A percentile compares a stretch with the other conserved stretches of the same genome.
These are phyloP conservation scores for Jacana jacana DNA, from an alignment of 2,113 vertebrate species.

Conservation along the genomic window DNA sequence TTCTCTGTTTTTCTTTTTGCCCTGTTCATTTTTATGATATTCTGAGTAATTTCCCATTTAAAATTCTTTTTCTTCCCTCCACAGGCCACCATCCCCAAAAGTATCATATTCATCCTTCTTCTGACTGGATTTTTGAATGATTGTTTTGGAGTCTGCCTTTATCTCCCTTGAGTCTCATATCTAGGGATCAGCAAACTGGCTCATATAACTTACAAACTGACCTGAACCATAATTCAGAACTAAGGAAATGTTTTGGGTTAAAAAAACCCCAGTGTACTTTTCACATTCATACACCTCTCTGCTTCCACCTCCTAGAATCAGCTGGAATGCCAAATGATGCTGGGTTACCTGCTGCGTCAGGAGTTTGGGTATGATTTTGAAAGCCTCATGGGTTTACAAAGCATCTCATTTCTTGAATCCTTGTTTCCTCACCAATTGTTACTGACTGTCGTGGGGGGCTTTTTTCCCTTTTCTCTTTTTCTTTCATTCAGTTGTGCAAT, in stretches of 20 bases:
- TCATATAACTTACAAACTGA: conserved; percentile 48
- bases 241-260: conserved; percentile 23
- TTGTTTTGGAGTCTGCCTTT: conserved; percentile 61
- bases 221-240: conserved; percentile 46
- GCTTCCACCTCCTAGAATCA: neutral
- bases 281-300: neutral
- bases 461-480: neutral
- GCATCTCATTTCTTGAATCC: neutral
- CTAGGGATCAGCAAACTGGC: conserved; percentile 53
- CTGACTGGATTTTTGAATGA: conserved; percentile 53
- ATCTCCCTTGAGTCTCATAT: conserved; percentile 56
- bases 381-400: neutral
- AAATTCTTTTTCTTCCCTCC: conserved; percentile 48
- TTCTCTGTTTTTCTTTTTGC: neutral
- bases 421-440: neutral
- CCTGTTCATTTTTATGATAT: neutral
- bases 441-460: neutral
- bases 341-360: neutral
- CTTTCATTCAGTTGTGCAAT: neutral
- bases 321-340: neutral
- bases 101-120: conserved; percentile 58
- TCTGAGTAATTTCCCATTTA: conserved; percentile 47
- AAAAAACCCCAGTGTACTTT: neutral
- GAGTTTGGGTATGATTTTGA: neutral
- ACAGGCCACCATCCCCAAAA: conserved; percentile 39